phyloP scores from a whole-genome alignment of 2,797 vertebrate genomes.

The Poecile montanus region DNA sequence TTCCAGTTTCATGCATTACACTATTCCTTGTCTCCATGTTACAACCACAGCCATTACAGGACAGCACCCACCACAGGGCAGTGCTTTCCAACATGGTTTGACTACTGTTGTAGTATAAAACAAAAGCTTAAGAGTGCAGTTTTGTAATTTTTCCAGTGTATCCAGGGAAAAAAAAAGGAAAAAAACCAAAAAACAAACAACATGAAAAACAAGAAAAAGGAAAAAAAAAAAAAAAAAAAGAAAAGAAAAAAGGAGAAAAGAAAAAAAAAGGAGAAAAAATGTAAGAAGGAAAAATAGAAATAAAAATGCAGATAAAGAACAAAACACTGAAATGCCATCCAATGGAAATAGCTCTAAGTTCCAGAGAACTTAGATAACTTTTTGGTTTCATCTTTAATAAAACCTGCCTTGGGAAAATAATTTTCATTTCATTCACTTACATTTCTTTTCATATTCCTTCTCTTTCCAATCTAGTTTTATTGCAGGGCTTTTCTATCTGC shows the following conservation, averaged over 20 bases:
- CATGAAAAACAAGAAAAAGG: fast-evolving
- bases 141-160: background rate
- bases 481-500: background rate
- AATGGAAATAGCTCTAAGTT: background rate
- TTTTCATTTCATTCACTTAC: background rate
- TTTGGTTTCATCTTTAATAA: background rate
- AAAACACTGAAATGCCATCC: background rate
- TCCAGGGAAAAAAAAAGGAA: fast-evolving
- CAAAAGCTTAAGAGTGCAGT: background rate
- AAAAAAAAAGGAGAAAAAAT: no score
- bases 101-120: background rate
- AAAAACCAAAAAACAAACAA: no score
- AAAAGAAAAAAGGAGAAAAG: fast-evolving
- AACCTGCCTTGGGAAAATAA: background rate
- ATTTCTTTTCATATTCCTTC: background rate
- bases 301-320: background rate
- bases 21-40: background rate
- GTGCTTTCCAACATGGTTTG: background rate
- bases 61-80: fast-evolving
- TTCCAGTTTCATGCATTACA: background rate
- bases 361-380: background rate
- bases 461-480: background rate
- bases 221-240: fast-evolving
- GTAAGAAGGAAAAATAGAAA: fast-evolving
- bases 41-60: background rate